These are phyloP conservation scores for Steinernema hermaphroditum DNA, from an alignment of 2,888 invertebrate genomes.

Conservation along the genomic window DNA sequence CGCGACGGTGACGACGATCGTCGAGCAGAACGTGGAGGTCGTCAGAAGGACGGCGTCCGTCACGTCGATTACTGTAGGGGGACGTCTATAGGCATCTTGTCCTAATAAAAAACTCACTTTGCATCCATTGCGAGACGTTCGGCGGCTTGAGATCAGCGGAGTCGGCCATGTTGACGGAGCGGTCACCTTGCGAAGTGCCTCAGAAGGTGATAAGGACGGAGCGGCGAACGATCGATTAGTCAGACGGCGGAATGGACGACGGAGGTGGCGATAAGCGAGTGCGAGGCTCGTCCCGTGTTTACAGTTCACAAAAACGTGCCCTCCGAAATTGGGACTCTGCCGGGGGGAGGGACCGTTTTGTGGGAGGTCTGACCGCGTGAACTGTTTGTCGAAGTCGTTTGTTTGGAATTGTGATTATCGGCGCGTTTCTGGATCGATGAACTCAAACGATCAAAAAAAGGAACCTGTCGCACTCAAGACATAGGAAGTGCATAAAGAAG, in stretches of 20 bases:
- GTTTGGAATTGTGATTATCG: too few relatives aligned
- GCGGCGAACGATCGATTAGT: constrained; percentile 19
- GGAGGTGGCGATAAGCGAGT: neutral
- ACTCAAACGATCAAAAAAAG: too few relatives aligned
- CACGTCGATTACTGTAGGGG: constrained; percentile 23
- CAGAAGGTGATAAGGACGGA: neutral
- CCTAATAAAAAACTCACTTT: neutral
- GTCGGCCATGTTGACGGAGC: constrained; percentile 14
- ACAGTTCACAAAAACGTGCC: too few relatives aligned
- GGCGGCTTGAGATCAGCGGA: constrained; percentile 15
- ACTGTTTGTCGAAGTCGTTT: too few relatives aligned
- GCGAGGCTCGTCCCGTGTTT: too few relatives aligned
- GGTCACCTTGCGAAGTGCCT: constrained; percentile 13
- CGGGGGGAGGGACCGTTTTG: too few relatives aligned
- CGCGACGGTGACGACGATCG: constrained; percentile 25
- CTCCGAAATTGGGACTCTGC: too few relatives aligned
- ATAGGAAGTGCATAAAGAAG: too few relatives aligned
- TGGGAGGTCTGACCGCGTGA: too few relatives aligned
- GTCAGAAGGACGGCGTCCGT: constrained; percentile 28
- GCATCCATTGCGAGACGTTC: constrained; percentile 28
- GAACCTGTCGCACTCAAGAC: too few relatives aligned
- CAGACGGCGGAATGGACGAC: neutral
- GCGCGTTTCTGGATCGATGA: too few relatives aligned
- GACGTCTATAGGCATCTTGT: too few relatives aligned
- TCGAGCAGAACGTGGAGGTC: constrained; percentile 28